Evolutionary conservation across 2,888 invertebrate species (phyloP).

Genomic region (Strigamia maritima): DNA sequence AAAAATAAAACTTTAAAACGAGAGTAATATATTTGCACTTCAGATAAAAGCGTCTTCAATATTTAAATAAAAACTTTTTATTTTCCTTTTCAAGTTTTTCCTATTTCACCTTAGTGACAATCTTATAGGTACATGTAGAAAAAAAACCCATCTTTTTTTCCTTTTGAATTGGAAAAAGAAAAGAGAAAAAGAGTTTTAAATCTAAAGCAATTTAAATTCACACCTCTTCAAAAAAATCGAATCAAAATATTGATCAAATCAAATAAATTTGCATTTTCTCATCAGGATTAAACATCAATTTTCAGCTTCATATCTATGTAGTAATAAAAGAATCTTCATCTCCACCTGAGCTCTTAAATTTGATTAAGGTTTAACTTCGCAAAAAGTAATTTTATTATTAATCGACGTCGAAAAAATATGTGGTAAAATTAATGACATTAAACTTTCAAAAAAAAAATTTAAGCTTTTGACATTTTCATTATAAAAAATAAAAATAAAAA

Average conservation of each 20-base stretch:
- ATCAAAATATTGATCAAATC: slow-evolving; percentile 6
- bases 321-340: neutral
- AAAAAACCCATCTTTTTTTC: no score
- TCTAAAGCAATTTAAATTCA: neutral
- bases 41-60: neutral
- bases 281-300: neutral
- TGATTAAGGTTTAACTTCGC: neutral
- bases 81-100: neutral
- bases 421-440: neutral
- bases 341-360: neutral
- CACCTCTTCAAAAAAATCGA: neutral
- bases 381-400: neutral
- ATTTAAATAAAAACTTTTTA: neutral
- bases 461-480: slow-evolving; percentile 60
- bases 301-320: neutral
- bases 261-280: neutral
- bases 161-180: neutral
- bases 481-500: no score
- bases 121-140: neutral
- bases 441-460: slow-evolving; percentile 53
- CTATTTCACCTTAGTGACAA: neutral
- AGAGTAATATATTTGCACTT: neutral
- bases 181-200: neutral
- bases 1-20: neutral
- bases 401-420: slow-evolving; percentile 16